Evolutionary conservation across 2,113 vertebrate species (phyloP).

Genomic region (Clarias macrocephalus): DNA sequence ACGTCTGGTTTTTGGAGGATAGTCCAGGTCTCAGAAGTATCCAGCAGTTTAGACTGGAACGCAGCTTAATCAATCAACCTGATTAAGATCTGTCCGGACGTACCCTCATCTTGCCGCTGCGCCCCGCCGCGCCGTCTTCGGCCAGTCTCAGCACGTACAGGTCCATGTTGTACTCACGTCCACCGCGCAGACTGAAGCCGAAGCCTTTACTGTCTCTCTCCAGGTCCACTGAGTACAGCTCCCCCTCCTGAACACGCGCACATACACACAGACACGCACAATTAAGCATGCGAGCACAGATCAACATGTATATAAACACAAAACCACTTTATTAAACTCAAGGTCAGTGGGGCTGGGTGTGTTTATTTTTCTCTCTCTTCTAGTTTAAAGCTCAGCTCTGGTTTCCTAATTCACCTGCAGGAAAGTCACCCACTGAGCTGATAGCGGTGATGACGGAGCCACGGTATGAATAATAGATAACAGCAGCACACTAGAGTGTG

Average conservation of each 20-base stretch:
- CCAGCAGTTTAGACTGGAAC: no score
- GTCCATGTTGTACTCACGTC: conserved; percentile 98
- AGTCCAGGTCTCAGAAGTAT: not conserved
- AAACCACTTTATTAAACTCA: conserved; percentile 17
- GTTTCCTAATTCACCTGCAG: conserved; percentile 64
- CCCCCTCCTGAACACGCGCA: conserved; percentile 78
- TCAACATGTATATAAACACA: conserved; percentile 42
- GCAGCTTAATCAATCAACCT: not conserved
- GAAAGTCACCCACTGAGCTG: conserved; percentile 60
- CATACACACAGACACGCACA: conserved; percentile 25
- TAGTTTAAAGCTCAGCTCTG: conserved; percentile 50
- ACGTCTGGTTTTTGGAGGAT: not conserved
- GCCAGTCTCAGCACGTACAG: conserved; percentile 95
- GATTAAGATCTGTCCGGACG: conserved; percentile 31
- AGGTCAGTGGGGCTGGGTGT: conserved; percentile 41
- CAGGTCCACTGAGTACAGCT: conserved; percentile 95
- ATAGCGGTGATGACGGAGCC: conserved; percentile 48
- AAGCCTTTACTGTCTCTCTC: conserved; percentile 98
- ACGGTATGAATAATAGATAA: conserved; percentile 71
- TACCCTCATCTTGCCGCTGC: conserved; percentile 98
- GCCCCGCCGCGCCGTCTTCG: conserved; percentile 93
- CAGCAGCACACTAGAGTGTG: conserved; percentile 32
- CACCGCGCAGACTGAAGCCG: conserved; percentile 95
- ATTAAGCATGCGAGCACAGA: conserved; percentile 4
- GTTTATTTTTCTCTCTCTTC: conserved; percentile 8